These are phyloP conservation scores for Drosophila leontia DNA, from an alignment of 1,140 invertebrate species.

Conservation along the genomic window DNA sequence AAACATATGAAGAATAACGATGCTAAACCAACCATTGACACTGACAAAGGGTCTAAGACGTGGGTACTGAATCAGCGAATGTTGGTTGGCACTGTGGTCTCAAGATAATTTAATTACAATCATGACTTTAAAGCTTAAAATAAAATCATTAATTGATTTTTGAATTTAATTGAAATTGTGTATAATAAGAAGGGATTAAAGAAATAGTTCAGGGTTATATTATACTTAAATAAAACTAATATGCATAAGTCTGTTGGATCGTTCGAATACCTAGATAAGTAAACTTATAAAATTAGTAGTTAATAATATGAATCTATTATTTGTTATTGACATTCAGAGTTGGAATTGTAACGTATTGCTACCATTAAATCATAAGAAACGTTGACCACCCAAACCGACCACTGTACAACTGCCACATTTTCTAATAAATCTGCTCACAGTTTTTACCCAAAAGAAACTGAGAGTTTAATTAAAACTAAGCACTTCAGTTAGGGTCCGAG, in stretches of 20 bases:
- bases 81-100: background rate
- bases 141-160: background rate
- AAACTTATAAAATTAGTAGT: too few relatives aligned
- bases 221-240: too few relatives aligned
- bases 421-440: conserved; percentile 8
- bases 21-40: conserved; percentile 8
- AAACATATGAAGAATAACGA: conserved; percentile 13
- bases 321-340: too few relatives aligned
- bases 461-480: conserved; percentile 24
- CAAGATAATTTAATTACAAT: background rate
- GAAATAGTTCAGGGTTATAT: background rate
- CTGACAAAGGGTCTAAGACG: conserved; percentile 1
- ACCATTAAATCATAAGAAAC: background rate
- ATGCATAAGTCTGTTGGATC: too few relatives aligned
- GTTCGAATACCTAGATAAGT: too few relatives aligned
- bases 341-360: too few relatives aligned
- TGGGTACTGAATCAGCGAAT: background rate
- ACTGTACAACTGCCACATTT: conserved; percentile 9
- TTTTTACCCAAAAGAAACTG: conserved; percentile 17
- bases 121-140: too few relatives aligned
- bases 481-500: conserved; percentile 7
- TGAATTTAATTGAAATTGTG: background rate
- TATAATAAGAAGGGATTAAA: background rate
- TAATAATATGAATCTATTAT: too few relatives aligned
- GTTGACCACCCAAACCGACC: background rate